A percentile compares a stretch with the other conserved stretches of the same genome.
phyloP scores from a whole-genome alignment of 2,797 vertebrate genomes.

The Notolepis coatsorum region DNA sequence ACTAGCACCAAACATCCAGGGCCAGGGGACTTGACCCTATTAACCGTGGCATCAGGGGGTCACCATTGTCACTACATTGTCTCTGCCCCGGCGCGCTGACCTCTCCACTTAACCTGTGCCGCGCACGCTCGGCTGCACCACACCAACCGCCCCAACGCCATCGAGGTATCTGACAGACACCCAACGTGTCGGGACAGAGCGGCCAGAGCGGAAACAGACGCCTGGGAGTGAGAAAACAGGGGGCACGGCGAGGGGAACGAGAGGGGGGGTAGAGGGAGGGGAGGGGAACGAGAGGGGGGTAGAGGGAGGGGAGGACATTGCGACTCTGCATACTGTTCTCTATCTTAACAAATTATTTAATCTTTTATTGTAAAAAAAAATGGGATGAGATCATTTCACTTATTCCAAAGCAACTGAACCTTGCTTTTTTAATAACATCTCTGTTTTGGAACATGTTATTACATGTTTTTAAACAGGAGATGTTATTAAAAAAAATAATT shows the following conservation, averaged over 20 bases:
- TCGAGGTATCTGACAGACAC: not conserved
- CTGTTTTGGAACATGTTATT: no score
- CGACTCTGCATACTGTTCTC: no score
- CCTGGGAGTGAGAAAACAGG: not conserved
- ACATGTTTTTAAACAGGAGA: no score
- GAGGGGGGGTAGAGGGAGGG: not conserved
- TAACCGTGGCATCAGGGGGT: not conserved
- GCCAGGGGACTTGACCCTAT: not conserved
- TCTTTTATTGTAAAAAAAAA: no score
- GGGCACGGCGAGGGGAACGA: not conserved
- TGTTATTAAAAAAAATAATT: no score
- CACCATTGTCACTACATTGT: not conserved
- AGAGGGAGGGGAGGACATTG: not conserved
- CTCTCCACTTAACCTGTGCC: constrained; percentile 10
- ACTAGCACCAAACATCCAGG: no score
- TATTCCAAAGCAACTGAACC: no score
- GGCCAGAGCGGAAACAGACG: not conserved
- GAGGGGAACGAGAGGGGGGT: no score
- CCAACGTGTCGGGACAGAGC: not conserved
- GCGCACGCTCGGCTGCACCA: not conserved
- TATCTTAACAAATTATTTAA: no score
- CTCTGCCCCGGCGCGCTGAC: not conserved
- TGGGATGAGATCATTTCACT: no score
- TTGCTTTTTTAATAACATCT: no score
- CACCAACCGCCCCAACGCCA: no score